Conservation (phyloP, 2,888 invertebrate species). For the Drosophila aldrichi region DNA sequence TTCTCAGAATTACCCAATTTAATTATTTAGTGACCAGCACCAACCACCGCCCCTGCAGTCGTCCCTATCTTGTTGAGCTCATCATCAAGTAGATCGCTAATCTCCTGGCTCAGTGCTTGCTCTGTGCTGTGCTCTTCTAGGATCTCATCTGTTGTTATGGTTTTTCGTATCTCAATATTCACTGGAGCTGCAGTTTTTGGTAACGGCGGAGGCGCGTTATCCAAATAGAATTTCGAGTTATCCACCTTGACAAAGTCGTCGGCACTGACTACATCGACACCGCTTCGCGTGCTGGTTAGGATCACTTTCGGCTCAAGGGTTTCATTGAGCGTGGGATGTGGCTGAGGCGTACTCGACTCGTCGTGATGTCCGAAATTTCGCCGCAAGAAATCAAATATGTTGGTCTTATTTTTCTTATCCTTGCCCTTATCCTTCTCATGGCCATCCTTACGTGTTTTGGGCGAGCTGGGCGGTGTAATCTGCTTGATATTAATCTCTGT, state of each 20-base stretch:
- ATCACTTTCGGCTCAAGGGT: slow-evolving; percentile 56
- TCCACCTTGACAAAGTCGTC: slow-evolving; percentile 77
- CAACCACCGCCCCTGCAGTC: slow-evolving; percentile 11
- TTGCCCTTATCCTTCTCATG: slow-evolving; percentile 40
- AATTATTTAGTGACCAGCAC: slow-evolving; percentile 38
- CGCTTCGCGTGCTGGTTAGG: slow-evolving; percentile 61
- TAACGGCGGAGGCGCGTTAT: slow-evolving; percentile 65
- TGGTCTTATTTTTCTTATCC: slow-evolving; percentile 81
- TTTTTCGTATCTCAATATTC: slow-evolving; percentile 83
- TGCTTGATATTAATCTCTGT: slow-evolving; percentile 84
- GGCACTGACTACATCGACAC: slow-evolving; percentile 73
- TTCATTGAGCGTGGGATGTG: slow-evolving; percentile 54
- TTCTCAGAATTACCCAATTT: not conserved
- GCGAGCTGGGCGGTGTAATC: slow-evolving; percentile 77
- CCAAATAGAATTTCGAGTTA: slow-evolving; percentile 84
- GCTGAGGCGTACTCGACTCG: slow-evolving; percentile 58
- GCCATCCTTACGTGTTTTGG: slow-evolving; percentile 39
- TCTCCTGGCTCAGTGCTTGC: slow-evolving; percentile 81
- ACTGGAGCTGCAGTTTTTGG: slow-evolving; percentile 81
- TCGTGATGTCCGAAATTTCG: slow-evolving; percentile 84
- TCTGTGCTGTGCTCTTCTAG: slow-evolving; percentile 81
- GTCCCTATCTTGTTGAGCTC: slow-evolving; percentile 81
- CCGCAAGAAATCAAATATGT: slow-evolving; percentile 85
- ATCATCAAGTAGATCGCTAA: slow-evolving; percentile 83
- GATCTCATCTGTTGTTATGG: slow-evolving; percentile 83